Base-by-base conservation (phyloP, 2,797 vertebrate genomes). In the Dipus sagitta region DNA sequence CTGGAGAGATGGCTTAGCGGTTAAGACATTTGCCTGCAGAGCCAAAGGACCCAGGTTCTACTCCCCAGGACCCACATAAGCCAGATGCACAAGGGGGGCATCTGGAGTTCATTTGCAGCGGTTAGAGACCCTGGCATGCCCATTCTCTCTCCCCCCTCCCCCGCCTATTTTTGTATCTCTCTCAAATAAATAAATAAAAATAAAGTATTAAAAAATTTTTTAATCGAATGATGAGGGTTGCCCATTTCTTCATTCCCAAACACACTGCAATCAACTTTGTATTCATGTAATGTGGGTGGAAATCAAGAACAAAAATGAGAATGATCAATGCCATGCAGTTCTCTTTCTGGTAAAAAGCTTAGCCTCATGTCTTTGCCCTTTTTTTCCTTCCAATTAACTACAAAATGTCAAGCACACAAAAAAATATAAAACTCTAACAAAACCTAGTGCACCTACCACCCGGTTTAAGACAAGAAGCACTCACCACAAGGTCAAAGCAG, bases 191-290 rank as follows among this genome's bases (percentile, higher is more conserved):
- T 38, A 38, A 38, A 38, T 38, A 3, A 38, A 38, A 38, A 38
- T 38, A 38, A 38, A 38, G 38, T 38, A 38, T 38, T 38, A 38
- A 38, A 38, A 38, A 38, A 38, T 38, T 38, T 3, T 38, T 38
- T 3, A 38, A 38, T 38, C 6, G 47, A 47, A 88, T 62, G 68
- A 62, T 87, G 76, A 91, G 93, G 23, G 17, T 23, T 83, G 74
- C 21, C 54, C 17, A 85, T 52, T 65, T 80, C 74, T 89, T 84
- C 87, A 94, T 92, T 88, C 65, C 75, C 83, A 94, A 79, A 76
- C n/a, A 95, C 18, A 76, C 42, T 34, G 23, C 52, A 88, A 67
- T 85, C 62, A 80, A 81, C 60, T 86, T 89, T 79, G 82, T 79
- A 20, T 70, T 92, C 77, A 86, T 18, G 78, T 76, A 84, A 74